phyloP scores from a whole-genome alignment of 2,113 vertebrate genomes.

The Dicerorhinus sumatrensis region DNA sequence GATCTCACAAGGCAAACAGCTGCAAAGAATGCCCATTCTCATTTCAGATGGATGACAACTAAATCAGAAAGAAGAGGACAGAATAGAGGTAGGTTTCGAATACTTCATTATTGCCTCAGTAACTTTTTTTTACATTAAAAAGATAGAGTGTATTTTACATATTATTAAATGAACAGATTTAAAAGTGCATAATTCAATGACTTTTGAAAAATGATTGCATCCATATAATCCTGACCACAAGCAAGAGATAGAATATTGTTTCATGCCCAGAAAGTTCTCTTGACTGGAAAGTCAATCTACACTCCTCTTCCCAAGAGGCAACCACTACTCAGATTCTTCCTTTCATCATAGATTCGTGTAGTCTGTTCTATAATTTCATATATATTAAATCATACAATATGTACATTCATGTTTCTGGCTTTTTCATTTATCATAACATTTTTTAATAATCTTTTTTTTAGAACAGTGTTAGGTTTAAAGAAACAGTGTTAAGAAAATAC shows the following conservation, averaged over 20 bases:
- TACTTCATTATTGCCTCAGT: slow-evolving; percentile 62
- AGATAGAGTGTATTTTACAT: not conserved
- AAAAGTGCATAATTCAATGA: slow-evolving; percentile 27
- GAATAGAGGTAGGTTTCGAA: slow-evolving; percentile 58
- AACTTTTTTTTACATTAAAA: slow-evolving; percentile 38
- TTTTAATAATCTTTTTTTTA: not conserved
- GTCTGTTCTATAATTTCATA: not conserved
- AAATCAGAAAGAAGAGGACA: slow-evolving; percentile 66
- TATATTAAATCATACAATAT: not conserved
- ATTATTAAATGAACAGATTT: slow-evolving; percentile 49
- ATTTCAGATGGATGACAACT: slow-evolving; percentile 58
- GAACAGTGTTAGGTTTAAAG: not conserved
- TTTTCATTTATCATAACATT: not conserved
- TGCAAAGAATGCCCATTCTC: slow-evolving; percentile 69
- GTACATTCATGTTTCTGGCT: not conserved
- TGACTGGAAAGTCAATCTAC: not conserved
- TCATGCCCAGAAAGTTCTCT: not conserved
- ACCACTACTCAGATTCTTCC: not conserved
- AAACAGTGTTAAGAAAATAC: not conserved
- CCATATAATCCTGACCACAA: not conserved
- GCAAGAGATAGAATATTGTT: too few relatives aligned
- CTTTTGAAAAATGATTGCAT: slow-evolving; percentile 25
- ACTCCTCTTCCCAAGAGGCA: not conserved
- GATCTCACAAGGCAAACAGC: slow-evolving; percentile 62
- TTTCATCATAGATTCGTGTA: not conserved